Evolutionary conservation across 2,888 invertebrate species (phyloP).

Genomic region (Sylvicola cinctus): DNA sequence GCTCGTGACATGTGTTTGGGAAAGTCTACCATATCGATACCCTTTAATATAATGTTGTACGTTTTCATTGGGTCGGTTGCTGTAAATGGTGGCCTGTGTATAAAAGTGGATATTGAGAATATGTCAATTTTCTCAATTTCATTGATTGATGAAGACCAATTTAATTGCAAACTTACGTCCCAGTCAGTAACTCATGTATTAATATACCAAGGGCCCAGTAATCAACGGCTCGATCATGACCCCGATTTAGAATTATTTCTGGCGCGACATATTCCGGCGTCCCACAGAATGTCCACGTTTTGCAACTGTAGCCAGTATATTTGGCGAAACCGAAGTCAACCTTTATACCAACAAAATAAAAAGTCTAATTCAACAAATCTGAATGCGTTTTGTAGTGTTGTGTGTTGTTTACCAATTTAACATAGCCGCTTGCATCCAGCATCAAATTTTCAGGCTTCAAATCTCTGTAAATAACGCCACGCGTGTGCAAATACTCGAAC

Average conservation of each 20-base stretch:
- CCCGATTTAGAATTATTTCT: slow-evolving; percentile 72
- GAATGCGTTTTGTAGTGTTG: background rate
- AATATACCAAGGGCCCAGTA: slow-evolving; percentile 88
- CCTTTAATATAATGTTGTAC: slow-evolving; percentile 78
- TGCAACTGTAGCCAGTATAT: slow-evolving; percentile 52
- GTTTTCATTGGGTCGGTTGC: slow-evolving; percentile 88
- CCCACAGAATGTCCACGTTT: slow-evolving; percentile 94
- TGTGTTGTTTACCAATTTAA: slow-evolving; percentile 49
- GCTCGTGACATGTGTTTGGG: slow-evolving; percentile 59
- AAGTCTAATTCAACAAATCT: background rate
- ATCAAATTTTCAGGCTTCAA: slow-evolving; percentile 89
- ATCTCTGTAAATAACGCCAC: slow-evolving; percentile 71
- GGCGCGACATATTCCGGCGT: slow-evolving; percentile 83
- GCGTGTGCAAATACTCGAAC: slow-evolving; percentile 70
- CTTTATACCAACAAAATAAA: slow-evolving; percentile 19
- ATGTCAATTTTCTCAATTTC: too few species aligned
- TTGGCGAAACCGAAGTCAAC: slow-evolving; percentile 92
- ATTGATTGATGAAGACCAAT: background rate
- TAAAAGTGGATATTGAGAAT: background rate
- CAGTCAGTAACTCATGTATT: slow-evolving; percentile 69
- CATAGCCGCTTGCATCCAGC: slow-evolving; percentile 63
- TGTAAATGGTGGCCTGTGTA: slow-evolving; percentile 53
- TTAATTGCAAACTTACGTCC: slow-evolving; percentile 38
- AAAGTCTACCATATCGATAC: slow-evolving; percentile 74
- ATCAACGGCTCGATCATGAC: slow-evolving; percentile 65